Percentiles rank a stretch among this genome's conserved stretches.
phyloP scores from a whole-genome alignment of 2,113 vertebrate species.

The Holacanthus passer region DNA sequence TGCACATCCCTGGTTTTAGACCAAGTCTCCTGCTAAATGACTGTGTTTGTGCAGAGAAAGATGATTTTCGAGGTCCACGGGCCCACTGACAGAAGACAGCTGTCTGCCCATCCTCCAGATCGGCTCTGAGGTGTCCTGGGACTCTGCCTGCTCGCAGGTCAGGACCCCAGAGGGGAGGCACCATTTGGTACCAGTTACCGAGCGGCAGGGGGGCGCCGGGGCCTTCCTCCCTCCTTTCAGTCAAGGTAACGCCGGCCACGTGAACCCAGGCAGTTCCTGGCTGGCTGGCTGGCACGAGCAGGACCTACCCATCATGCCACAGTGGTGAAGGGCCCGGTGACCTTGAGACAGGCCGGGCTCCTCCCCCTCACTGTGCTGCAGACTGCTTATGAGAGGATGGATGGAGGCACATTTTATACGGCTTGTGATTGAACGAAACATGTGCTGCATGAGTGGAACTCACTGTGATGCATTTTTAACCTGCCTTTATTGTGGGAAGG shows the following conservation, averaged over 20 bases:
- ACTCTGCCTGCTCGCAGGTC: conserved; percentile 79
- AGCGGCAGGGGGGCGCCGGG: conserved; percentile 73
- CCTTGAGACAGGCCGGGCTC: conserved; percentile 74
- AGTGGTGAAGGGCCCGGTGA: conserved; percentile 78
- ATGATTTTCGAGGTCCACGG: conserved; percentile 51
- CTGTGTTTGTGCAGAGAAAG: conserved; percentile 7
- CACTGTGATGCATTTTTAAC: conserved; percentile 24
- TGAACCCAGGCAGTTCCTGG: conserved; percentile 53
- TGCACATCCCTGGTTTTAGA: conserved; percentile 2
- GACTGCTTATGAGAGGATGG: conserved; percentile 63
- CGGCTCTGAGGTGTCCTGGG: conserved; percentile 78
- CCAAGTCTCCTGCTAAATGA: conserved; percentile 27
- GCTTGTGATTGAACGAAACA: conserved; percentile 24
- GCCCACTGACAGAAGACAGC: conserved; percentile 85
- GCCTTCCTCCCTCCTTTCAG: conserved; percentile 67
- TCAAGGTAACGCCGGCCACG: conserved; percentile 68
- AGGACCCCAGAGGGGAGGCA: conserved; percentile 79
- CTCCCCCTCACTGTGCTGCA: conserved; percentile 54
- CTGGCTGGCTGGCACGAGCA: conserved; percentile 46
- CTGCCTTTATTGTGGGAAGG: background rate
- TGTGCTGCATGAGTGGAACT: conserved; percentile 31
- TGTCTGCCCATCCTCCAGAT: conserved; percentile 82
- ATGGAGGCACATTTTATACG: conserved; percentile 30
- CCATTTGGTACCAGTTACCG: conserved; percentile 86
- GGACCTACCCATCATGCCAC: conserved; percentile 77